Conservation (phyloP, 2,113 vertebrate species). For the Lycocorax pyrrhopterus region DNA sequence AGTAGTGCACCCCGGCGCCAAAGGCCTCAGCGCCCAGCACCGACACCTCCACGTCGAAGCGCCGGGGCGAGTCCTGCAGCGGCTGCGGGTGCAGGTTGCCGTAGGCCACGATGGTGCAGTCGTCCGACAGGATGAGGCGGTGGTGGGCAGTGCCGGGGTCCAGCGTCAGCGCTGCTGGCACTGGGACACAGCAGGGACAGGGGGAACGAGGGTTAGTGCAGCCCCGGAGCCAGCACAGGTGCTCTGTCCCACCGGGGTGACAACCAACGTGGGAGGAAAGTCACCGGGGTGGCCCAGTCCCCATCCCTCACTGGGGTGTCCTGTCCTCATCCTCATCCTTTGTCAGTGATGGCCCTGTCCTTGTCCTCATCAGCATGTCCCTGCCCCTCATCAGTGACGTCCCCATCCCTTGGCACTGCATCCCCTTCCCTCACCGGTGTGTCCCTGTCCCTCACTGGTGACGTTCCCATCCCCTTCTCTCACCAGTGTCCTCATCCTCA, state of each 20-base stretch:
- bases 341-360: neutral
- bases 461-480: neutral
- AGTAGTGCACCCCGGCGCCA: conserved; percentile 87
- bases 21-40: conserved; percentile 92
- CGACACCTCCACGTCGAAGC: conserved; percentile 96
- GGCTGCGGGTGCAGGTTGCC: conserved; percentile 96
- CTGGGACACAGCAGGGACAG: conserved; percentile 46
- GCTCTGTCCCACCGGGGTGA: fast-evolving
- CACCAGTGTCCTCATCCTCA: neutral
- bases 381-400: neutral
- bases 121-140: conserved; percentile 94
- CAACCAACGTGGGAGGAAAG: fast-evolving
- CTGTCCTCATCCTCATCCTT: neutral
- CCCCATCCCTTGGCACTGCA: neutral
- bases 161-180: conserved; percentile 89
- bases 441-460: too few relatives aligned
- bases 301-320: neutral
- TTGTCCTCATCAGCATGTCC: neutral
- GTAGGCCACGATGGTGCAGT: conserved; percentile 96
- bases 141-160: conserved; percentile 95
- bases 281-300: neutral
- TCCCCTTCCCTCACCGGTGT: neutral
- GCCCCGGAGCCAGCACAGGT: fast-evolving
- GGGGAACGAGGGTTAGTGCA: fast-evolving
- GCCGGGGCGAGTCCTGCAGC: conserved; percentile 92